phyloP scores from a whole-genome alignment of 2,888 invertebrate species.

The Agriopis leucophaearia region DNA sequence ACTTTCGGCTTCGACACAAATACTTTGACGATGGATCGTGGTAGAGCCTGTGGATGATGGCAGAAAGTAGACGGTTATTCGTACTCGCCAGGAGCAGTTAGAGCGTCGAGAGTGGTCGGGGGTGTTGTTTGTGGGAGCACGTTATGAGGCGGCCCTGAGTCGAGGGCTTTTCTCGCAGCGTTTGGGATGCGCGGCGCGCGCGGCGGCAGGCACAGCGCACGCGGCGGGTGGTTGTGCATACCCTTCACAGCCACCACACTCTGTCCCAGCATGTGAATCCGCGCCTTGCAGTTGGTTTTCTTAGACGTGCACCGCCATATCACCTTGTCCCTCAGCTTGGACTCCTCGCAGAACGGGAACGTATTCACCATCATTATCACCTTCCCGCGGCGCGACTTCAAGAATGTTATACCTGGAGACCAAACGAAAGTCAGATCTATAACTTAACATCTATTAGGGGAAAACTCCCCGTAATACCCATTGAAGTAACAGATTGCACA shows the following conservation, averaged over 20 bases:
- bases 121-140: constrained; percentile 32
- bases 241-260: constrained; percentile 83
- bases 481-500: not conserved
- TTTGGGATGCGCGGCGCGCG: constrained; percentile 44
- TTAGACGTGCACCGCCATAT: constrained; percentile 85
- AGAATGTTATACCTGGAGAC: constrained; percentile 82
- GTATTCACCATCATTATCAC: constrained; percentile 86
- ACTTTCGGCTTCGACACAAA: no score
- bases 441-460: not conserved
- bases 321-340: constrained; percentile 81
- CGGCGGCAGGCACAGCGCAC: constrained; percentile 65
- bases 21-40: not conserved
- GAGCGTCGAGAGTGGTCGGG: constrained; percentile 20
- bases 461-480: not conserved
- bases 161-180: constrained; percentile 48
- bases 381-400: constrained; percentile 83
- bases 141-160: constrained; percentile 41
- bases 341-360: constrained; percentile 84
- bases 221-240: constrained; percentile 83
- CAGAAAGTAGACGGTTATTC: constrained; percentile 11
- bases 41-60: not conserved
- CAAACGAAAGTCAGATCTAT: constrained; percentile 63
- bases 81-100: constrained; percentile 23
- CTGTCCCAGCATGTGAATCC: constrained; percentile 82
- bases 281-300: constrained; percentile 84